Evolutionary conservation across 92 coral and sea anemone genomes (phyloP), one percentile per base, ranked within the genome.

Genomic region (Palythoa heliodiscus): DNA sequence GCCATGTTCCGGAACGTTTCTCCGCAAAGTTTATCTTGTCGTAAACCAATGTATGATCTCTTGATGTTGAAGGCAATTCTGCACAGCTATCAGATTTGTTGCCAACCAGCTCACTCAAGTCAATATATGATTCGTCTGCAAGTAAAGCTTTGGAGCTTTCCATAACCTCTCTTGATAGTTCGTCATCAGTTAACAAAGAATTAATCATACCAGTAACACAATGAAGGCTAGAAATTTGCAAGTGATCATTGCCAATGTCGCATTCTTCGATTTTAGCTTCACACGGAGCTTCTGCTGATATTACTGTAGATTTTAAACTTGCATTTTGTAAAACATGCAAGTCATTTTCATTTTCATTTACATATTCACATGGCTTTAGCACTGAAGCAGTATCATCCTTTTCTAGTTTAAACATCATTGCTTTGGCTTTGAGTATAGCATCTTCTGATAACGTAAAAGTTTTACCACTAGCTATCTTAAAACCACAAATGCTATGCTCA

Each of bases 121-220:
- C 95, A 74, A 89, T 14, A 39, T 83, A 87, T 43, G 98, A 83
- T 20, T 94, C 98, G 70, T 96, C 96, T 9, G 88, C 95, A 66
- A 91, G 78, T 14, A 94, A 82, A 2, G 96, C 95, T 24, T 90
- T 87, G 11, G 98, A 90, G 71, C 94, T 91, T 61, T 95, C 96
- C 20, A 89, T 79, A 14, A 95, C 77, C 87, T 93, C 93, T 63
- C 93, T 89, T 19, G 93, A 87, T 70, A 91, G 83, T 4, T 39
- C 88, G 39, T 93, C 93, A 23, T 95, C 93, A 23, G 81, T 79
- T 12, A 53, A 23, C 19, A 77, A 20, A 25, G 83, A 72, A 60
- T 61, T 9, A 11, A 48, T 40, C 7, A 15, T 13, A 23, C 11
- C 53, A 5, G 61, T 20, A 11, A 52, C 54, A 48, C 39, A 9